phyloP scores from a whole-genome alignment of 2,797 vertebrate species.

The Cuniculus paca region DNA sequence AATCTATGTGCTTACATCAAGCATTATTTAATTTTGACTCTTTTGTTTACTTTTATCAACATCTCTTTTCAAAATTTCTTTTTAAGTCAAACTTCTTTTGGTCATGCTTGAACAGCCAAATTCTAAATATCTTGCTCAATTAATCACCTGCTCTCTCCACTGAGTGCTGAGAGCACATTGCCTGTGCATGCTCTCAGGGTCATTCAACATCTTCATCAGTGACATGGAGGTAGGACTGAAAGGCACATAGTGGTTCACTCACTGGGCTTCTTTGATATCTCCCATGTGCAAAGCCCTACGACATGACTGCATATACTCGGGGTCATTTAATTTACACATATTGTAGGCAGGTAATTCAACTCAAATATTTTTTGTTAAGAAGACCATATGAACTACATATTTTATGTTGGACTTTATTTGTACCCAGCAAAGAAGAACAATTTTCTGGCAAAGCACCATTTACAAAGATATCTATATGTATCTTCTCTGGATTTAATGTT shows the following conservation, averaged over 20 bases:
- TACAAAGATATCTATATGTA: neutral
- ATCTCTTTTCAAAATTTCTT: neutral
- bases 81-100: neutral
- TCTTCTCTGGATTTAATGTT: slow-evolving; percentile 12
- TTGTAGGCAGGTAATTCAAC: neutral
- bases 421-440: neutral
- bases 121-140: neutral
- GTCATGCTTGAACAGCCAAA: neutral
- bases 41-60: slow-evolving; percentile 47
- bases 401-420: slow-evolving; percentile 5
- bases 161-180: neutral
- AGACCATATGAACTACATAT: neutral
- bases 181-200: neutral
- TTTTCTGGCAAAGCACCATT: neutral
- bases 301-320: neutral
- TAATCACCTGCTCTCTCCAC: neutral
- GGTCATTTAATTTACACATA: neutral
- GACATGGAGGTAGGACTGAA: neutral
- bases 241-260: neutral
- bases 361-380: neutral
- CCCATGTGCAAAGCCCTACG: neutral
- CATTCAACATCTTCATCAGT: neutral
- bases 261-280: neutral
- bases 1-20: neutral
- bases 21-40: slow-evolving; percentile 27